Evolutionary conservation across 2,113 vertebrate species (phyloP).

Genomic region (Melanerpes aurifrons): DNA sequence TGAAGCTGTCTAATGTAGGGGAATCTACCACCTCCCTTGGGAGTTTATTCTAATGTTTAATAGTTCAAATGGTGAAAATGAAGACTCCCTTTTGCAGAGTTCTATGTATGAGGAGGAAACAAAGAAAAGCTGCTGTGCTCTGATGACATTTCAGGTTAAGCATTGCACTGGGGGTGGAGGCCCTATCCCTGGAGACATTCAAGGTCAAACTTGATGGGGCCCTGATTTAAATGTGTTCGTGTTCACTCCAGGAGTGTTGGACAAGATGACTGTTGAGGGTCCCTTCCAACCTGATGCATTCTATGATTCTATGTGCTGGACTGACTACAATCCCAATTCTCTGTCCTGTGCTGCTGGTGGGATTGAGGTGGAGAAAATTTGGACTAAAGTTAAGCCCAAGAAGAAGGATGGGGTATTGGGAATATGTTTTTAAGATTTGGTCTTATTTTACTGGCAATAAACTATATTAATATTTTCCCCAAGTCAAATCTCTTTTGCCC

Average conservation of each 20-base stretch:
- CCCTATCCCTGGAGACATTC: no score
- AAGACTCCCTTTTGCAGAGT: neutral
- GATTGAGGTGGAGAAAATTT: neutral
- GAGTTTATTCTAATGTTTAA: no score
- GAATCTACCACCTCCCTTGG: no score
- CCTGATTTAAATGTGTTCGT: no score
- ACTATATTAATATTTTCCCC: neutral
- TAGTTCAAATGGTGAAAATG: no score
- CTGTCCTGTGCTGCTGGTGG: fast-evolving
- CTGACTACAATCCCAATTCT: neutral
- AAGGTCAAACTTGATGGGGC: no score
- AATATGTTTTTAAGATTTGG: neutral
- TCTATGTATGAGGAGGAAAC: neutral
- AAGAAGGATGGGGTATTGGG: neutral
- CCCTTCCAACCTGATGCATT: no score
- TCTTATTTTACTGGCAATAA: neutral
- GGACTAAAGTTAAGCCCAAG: no score
- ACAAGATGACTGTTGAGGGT: no score
- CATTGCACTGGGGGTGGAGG: neutral
- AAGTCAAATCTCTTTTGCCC: neutral
- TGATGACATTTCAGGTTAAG: neutral
- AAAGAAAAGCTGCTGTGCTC: neutral
- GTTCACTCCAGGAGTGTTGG: no score
- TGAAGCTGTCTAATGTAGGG: no score
- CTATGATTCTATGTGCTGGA: neutral